Base-by-base conservation (phyloP, 2,797 vertebrate genomes). In the Parauchenoglanis punctatus region DNA sequence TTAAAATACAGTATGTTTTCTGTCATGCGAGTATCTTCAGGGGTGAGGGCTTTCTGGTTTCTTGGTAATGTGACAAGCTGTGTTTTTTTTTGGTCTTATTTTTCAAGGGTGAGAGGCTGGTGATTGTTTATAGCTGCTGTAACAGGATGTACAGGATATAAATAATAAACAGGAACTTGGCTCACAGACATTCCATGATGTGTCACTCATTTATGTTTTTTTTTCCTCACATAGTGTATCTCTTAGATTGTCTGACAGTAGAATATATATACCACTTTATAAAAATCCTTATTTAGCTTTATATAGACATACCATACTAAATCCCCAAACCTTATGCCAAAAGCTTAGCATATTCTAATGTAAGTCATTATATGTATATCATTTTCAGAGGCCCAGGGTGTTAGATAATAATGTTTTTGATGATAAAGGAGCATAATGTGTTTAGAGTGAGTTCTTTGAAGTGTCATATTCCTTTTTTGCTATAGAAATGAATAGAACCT, bases 401-500 rank as follows among this genome's bases (percentile, higher is more conserved):
- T 65, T 67, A 11, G 40, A 67, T 65, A 82, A 6, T 52, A 28
- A 49, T 82, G 40, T 28, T 82, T 82, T 82, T 65, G 44, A 82
- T 65, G 35, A 63, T 17, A 65, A 35, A 13, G 17, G 59, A 46
- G 81, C 25, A 65, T 82, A 82, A 82, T 65, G 15, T 67, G 20
- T 49, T 67, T 67, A 28, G 25, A 65, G 61, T 52, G 25, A 20
- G 20, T 65, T 52, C 15, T 67, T 46, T 82, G 44, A 65, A 81
- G 40, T 82, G 35, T 44, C 58, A 54, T 59, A 58, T 25, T 81
- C 11, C 17, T 10, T 80, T 23, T 78, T 81, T 80, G 31, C 35
- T 6, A 23, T 40, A 25, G 6, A 65, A 63, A 81, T 59, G 28
- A 59, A 44, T 59, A 61, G 44, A 81, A 65, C 80, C 80, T n/a